phyloP scores from a whole-genome alignment of 1,140 invertebrate genomes.

The Drosophila triauraria region DNA sequence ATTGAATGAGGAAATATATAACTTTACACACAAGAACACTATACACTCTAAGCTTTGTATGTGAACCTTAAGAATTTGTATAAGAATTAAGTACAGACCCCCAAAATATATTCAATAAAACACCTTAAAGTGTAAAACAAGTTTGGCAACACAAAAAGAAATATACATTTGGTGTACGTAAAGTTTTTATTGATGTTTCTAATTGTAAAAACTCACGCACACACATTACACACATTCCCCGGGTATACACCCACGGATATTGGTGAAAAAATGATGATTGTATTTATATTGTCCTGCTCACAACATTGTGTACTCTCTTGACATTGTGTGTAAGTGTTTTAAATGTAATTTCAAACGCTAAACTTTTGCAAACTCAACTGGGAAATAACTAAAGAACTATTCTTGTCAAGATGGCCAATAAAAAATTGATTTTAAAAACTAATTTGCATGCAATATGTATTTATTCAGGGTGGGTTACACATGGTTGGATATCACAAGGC shows the following conservation, averaged over 20 bases:
- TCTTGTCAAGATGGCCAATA: conserved; percentile 84
- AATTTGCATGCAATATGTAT: background rate
- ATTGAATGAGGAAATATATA: conserved; percentile 21
- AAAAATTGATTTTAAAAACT: conserved; percentile 70
- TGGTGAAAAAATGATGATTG: conserved; percentile 29
- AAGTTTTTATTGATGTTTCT: conserved; percentile 50
- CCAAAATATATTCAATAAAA: conserved; percentile 32
- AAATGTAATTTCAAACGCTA: conserved; percentile 61
- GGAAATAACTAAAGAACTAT: conserved; percentile 73
- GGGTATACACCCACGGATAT: conserved; percentile 41
- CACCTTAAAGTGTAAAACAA: conserved; percentile 38
- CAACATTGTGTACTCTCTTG: conserved; percentile 10
- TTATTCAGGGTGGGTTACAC: conserved; percentile 2
- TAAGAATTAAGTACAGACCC: conserved; percentile 55
- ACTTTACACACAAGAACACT: conserved; percentile 47
- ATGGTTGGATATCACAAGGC: background rate
- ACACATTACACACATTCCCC: conserved; percentile 58
- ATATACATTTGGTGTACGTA: conserved; percentile 48
- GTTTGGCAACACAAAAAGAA: conserved; percentile 1
- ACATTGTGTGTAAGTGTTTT: conserved; percentile 60
- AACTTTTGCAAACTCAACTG: conserved; percentile 42
- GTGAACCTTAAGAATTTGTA: conserved; percentile 72
- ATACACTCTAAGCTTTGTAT: conserved; percentile 60
- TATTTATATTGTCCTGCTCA: conserved; percentile 24
- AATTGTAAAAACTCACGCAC: conserved; percentile 59